A percentile compares a stretch with the other conserved stretches of the same genome.
Evolutionary conservation across 2,113 vertebrate genomes (phyloP).

Genomic region (Smithornis capensis): DNA sequence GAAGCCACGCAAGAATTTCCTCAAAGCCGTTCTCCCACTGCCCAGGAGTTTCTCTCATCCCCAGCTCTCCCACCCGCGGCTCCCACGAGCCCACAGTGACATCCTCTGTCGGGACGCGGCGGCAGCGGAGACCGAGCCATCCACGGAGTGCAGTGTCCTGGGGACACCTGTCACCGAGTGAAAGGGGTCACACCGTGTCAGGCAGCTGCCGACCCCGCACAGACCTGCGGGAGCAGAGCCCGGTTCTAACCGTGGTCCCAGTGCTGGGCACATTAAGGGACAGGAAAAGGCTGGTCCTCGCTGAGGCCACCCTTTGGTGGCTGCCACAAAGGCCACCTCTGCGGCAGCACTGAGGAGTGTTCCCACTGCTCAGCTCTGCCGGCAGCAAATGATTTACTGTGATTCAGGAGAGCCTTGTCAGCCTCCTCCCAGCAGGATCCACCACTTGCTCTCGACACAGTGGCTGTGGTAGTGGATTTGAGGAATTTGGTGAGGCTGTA

Average conservation of each 20-base stretch:
- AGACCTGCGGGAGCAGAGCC: neutral
- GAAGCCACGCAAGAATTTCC: accelerated
- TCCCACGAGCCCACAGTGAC: constrained; percentile 23
- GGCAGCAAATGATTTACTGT: neutral
- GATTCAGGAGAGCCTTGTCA: neutral
- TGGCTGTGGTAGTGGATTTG: neutral
- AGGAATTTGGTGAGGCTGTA: neutral
- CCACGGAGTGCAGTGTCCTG: accelerated
- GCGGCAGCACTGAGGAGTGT: accelerated
- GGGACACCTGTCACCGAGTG: neutral
- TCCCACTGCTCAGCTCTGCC: neutral
- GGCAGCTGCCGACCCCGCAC: neutral
- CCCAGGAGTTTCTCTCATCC: neutral
- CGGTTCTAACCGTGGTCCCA: accelerated
- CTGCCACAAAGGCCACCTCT: neutral
- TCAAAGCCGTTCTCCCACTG: accelerated
- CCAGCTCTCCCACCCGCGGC: neutral
- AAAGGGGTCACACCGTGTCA: accelerated
- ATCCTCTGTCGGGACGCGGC: neutral
- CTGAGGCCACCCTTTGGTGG: neutral
- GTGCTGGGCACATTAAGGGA: neutral
- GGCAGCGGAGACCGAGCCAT: neutral
- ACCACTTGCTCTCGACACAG: neutral
- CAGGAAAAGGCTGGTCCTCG: neutral
- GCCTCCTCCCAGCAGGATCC: neutral